Conservation (phyloP, 1,140 invertebrate genomes). For the Oryctes rhinoceros region DNA sequence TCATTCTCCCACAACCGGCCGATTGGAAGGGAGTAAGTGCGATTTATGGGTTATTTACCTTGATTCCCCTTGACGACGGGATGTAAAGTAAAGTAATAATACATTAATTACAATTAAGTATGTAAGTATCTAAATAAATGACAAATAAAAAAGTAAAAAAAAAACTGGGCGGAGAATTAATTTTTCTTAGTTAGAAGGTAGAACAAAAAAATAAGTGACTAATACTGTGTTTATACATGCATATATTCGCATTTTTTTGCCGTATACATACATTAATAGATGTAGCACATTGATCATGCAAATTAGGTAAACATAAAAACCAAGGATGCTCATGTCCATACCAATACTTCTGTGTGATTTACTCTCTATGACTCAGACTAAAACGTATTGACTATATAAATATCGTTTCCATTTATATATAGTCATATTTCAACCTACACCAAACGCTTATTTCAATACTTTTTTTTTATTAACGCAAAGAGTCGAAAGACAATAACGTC, state of each 20-base stretch:
- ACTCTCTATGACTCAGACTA: background rate
- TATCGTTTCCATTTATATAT: background rate
- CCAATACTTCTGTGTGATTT: background rate
- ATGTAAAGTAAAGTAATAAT: too few species aligned
- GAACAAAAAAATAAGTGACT: background rate
- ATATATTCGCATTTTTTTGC: background rate
- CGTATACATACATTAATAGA: background rate
- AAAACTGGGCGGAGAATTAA: too few species aligned
- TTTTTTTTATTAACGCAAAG: background rate
- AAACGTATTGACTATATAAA: background rate
- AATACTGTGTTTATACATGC: background rate
- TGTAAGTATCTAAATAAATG: too few species aligned
- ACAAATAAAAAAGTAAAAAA: too few species aligned
- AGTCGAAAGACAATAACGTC: background rate
- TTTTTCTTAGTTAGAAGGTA: background rate
- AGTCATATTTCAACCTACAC: background rate
- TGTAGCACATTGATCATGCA: background rate
- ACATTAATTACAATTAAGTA: too few species aligned
- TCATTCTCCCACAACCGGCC: too few species aligned
- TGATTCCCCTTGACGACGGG: too few species aligned
- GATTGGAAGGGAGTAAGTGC: too few species aligned
- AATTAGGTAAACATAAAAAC: constrained; percentile 3
- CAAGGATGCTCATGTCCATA: background rate
- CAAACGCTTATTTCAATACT: background rate
- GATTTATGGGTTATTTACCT: too few species aligned